Evolutionary conservation across 2,113 vertebrate species (phyloP), one percentile per base, ranked within the genome.

Genomic region (Hippolais icterina): DNA sequence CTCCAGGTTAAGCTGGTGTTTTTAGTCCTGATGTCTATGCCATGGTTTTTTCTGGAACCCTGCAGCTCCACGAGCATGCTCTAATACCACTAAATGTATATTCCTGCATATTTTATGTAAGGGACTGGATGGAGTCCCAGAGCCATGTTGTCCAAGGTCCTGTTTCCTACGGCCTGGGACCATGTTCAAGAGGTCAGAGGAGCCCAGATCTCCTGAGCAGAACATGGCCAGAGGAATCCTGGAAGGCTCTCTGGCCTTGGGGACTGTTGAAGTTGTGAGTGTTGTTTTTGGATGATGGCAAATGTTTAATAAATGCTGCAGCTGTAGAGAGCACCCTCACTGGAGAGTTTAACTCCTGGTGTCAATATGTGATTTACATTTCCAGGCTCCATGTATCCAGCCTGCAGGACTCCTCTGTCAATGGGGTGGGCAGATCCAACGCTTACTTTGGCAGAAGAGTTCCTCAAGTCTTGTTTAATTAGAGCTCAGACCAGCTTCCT

Each of bases 381-480:
- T 95, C 80, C 83, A 94, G 71, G 71, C 90, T 92, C 47, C 16
- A 4, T 49, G 49, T 11, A 20, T 91, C 82, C 82, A 94, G 75
- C 44, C 94, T 90, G 46, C 63, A 74, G 66, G 65, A 66, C 56
- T 93, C 83, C 83, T 93, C 86, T 57, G 60, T 81, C 83, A 74
- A 50, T 50, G 86, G 89, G 90, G 94, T 94, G 93, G 92, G 90
- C 90, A 96, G 89, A 81, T 23, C 89, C 94, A 89, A 47, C 4
- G 89, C 95, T 96, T 96, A 95, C 94, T 97, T 97, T 96, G 89
- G 93, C 96, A 92, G 68, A 92, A 52, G 31, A 63, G 49, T 81
- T 95, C 91, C 56, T 90, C 80, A 44, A 88, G 83, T 39, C 86
- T 96, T 87, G 80, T 96, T 97, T 96, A 96, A 97, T 96, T 96